Base-by-base conservation (phyloP, 2,113 vertebrate species). In the Halcyon senegalensis region DNA sequence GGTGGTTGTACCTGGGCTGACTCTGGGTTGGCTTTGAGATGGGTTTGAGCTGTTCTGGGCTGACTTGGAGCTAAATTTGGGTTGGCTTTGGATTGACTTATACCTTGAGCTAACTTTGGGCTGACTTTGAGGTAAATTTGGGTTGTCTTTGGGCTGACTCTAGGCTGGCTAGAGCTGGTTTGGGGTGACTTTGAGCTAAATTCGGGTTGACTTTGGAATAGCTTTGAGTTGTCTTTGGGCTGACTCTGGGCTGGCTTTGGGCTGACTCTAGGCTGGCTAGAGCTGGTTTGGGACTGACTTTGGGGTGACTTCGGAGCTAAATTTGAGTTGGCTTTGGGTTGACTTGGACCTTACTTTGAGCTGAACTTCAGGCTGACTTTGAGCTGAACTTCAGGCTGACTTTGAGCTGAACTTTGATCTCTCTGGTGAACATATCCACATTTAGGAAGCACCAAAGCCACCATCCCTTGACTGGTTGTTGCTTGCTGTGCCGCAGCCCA, bases 401-500 rank as follows among this genome's bases (percentile, higher is more conserved):
- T 35, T 35, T 35, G 35, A 35, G 35, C 35, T 35, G 35, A 35
- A 35, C 35, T 35, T 35, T n/a, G n/a, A n/a, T n/a, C 62, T 79
- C 7, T 5, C 31, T 68, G 48, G 14, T 82, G 48, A 28, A 58
- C 5, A 3, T n/a, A 21, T 30, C 35, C 25, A 24, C 33, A 7
- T 51, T 46, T 30, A 89, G 30, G 28, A 46, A 92, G 74, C 41
- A n/a, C 18, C 23, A 53, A 80, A 62, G 5, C 4, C 51, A 53
- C 5, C 43, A 20, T 56, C 59, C 23, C 21, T 70, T 4, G 17
- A 31, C 68, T 88, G 75, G 18, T 51, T 80, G 25, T 72, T 67
- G 43, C 60, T 74, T 63, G 69, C 60, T 5, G n/a, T 3, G 11
- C 67, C 1, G 0, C 35, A 50, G 51, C 68, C 3, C 1, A 53